phyloP scores from a whole-genome alignment of 2,888 invertebrate genomes.

The Drosophila longiperda region DNA sequence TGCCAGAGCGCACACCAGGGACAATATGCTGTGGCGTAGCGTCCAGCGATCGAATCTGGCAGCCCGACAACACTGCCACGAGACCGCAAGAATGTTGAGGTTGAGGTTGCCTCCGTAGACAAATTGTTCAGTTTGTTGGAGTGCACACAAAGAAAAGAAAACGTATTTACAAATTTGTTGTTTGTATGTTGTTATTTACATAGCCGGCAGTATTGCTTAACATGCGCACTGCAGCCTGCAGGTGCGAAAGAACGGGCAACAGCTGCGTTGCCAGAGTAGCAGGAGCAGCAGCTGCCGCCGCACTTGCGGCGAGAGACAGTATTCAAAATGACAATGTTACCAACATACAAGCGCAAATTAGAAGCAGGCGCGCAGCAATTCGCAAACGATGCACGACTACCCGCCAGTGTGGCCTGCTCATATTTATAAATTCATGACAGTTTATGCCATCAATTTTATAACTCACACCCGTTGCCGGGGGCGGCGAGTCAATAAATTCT shows the following conservation, averaged over 20 bases:
- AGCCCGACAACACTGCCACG: conserved; percentile 62
- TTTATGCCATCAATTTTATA: conserved; percentile 81
- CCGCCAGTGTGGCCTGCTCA: conserved; percentile 41
- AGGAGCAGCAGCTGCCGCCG: conserved; percentile 24
- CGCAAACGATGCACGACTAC: not conserved
- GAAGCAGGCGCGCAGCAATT: conserved; percentile 64
- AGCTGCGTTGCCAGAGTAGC: conserved; percentile 73
- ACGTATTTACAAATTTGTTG: not conserved
- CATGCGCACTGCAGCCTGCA: conserved; percentile 42
- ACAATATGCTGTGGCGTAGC: conserved; percentile 38
- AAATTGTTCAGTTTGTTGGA: conserved; percentile 24
- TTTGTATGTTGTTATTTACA: conserved; percentile 11
- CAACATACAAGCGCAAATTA: conserved; percentile 81
- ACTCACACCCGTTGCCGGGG: conserved; percentile 73
- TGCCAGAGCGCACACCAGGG: conserved; percentile 52
- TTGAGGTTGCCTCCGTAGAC: conserved; percentile 34
- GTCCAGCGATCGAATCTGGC: conserved; percentile 59
- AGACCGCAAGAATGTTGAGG: conserved; percentile 50
- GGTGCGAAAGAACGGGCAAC: conserved; percentile 46
- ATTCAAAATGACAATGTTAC: conserved; percentile 76
- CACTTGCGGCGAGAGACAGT: conserved; percentile 39
- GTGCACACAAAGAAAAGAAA: conserved; percentile 2
- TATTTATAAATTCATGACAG: conserved; percentile 74
- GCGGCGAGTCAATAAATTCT: conserved; percentile 82
- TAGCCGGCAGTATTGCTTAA: conserved; percentile 26